Evolutionary conservation across 1,140 invertebrate genomes (phyloP), one percentile per base, ranked within the genome.

Genomic region (Anoplophora glabripennis): DNA sequence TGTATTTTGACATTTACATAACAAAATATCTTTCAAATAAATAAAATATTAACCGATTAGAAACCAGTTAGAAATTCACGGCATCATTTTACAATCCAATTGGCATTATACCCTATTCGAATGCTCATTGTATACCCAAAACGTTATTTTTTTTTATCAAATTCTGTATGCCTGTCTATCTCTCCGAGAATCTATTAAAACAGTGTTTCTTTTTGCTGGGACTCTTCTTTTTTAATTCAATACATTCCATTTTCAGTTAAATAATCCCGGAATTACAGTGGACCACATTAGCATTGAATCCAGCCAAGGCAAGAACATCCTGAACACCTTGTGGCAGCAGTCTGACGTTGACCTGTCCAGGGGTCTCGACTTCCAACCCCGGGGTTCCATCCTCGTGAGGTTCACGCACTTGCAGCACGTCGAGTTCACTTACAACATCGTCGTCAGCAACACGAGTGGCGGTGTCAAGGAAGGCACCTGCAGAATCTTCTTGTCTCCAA

Each of bases 401-500:
- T 1, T 90, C 71, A 88, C 84, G 0, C 90, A 93, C 72, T 74
- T 93, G 46, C 84, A 90, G 70, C 89, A 92, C 55, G 67, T 80
- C 5, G 81, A 83, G 11, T 93, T 88, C 75, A 78, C 73, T 1
- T 88, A 75, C 72, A 86, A 79, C 1, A 83, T 89, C 61, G 73
- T 75, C 7, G 83, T 85, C 58, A 90, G 89, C 71, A 81, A 79
- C 14, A 33, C 55, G n/a, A 64, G 63, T 38, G 77, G 77, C 0
- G 81, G 78, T 0, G 66, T 74, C 66, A 74, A n/a, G 65, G 77
- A 53, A 81, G 89, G 87, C 37, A 90, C 88, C 0, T 83, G 87
- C 4, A 81, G 89, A n/a, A 86, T 92, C 62, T 92, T 89, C 77
- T 75, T 91, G 54, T 87, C 83, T 0, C 89, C 90, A 0, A 84